These are phyloP conservation scores for Calliopum simillimum DNA, from an alignment of 2,888 invertebrate species.

Conservation along the genomic window DNA sequence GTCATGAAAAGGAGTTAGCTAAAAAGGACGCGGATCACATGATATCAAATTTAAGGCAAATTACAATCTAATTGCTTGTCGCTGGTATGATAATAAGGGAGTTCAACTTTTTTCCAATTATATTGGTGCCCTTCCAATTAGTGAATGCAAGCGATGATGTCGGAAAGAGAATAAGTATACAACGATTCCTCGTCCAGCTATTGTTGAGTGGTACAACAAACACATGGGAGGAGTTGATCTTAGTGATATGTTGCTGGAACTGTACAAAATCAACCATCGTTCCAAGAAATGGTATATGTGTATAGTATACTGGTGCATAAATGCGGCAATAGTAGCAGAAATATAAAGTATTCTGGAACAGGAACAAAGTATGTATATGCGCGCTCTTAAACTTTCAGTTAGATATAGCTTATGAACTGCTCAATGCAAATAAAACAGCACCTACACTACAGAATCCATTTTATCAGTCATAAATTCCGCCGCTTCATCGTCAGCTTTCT, in stretches of 20 bases:
- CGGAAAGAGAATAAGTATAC: conserved; percentile 41
- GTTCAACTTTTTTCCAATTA: conserved; percentile 44
- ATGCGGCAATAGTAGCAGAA: conserved; percentile 39
- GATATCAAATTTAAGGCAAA: conserved; percentile 42
- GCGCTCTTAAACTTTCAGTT: conserved; percentile 43
- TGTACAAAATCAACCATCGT: conserved; percentile 42
- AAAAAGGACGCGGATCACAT: conserved; percentile 42
- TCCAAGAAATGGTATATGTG: too few relatives aligned
- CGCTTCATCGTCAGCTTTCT: too few relatives aligned
- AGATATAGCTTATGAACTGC: conserved; percentile 40
- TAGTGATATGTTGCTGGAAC: conserved; percentile 42
- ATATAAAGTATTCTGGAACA: conserved; percentile 32
- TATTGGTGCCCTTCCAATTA: conserved; percentile 40
- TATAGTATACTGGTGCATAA: conserved; percentile 43
- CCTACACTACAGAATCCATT: too few relatives aligned
- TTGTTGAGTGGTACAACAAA: conserved; percentile 38
- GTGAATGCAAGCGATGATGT: conserved; percentile 44
- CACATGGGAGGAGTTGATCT: conserved; percentile 43
- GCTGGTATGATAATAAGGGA: conserved; percentile 45
- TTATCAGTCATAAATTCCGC: too few relatives aligned
- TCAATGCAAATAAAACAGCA: conserved; percentile 32
- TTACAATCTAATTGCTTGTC: conserved; percentile 43
- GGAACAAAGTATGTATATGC: conserved; percentile 37
- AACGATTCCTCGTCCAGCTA: conserved; percentile 38
- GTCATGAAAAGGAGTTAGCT: conserved; percentile 36